Conservation (phyloP, 2,888 invertebrate genomes). For the Drosophila imparisetae region DNA sequence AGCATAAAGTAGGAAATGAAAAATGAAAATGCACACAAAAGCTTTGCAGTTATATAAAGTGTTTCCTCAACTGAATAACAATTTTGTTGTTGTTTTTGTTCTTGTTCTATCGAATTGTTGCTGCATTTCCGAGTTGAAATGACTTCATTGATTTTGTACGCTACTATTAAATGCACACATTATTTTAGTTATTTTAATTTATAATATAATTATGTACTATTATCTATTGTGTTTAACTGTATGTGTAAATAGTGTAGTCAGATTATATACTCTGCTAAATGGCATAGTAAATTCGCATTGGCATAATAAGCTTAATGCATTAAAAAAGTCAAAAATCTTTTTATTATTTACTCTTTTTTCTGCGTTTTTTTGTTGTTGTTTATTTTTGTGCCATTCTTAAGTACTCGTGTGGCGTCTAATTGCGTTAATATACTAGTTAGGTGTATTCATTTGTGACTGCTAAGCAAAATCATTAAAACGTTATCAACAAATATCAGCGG, state of each 20-base stretch:
- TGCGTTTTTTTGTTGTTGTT: not conserved
- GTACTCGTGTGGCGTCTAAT: slow-evolving; percentile 25
- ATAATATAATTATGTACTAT: not conserved
- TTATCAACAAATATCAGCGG: slow-evolving; percentile 49
- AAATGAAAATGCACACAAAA: no score
- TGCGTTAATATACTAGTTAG: slow-evolving; percentile 3
- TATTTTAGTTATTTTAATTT: not conserved
- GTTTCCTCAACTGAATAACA: not conserved
- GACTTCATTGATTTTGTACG: slow-evolving; percentile 17
- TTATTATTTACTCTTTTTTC: not conserved
- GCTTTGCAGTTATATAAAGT: not conserved
- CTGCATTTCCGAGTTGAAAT: slow-evolving; percentile 22
- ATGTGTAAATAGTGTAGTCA: not conserved
- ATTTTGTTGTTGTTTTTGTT: slow-evolving; percentile 1
- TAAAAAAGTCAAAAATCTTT: slow-evolving; percentile 1
- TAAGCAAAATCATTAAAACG: slow-evolving; percentile 53
- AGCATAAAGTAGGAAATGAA: not conserved
- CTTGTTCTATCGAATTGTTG: not conserved
- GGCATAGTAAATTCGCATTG: slow-evolving; percentile 22
- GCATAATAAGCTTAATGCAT: not conserved
- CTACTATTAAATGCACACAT: not conserved
- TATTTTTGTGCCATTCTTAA: slow-evolving; percentile 1
- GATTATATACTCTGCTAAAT: not conserved
- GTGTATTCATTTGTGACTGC: slow-evolving; percentile 6
- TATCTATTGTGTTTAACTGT: not conserved